Evolutionary conservation across 2,797 vertebrate genomes (phyloP).

Genomic region (Onychomys torridus): DNA sequence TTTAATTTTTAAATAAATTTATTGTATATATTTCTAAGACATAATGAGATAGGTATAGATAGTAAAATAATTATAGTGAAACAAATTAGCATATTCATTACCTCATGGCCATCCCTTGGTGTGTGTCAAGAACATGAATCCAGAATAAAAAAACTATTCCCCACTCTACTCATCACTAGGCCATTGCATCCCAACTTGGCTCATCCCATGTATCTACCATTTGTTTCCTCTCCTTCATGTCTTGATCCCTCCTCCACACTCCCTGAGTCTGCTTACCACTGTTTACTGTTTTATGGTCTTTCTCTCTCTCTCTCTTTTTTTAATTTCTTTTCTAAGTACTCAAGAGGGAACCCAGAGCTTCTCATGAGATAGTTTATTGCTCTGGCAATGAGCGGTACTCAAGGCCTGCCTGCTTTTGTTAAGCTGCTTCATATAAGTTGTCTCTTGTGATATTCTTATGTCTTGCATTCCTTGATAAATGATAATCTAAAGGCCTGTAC

Average conservation of each 20-base stretch:
- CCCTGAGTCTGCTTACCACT: neutral
- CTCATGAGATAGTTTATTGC: neutral
- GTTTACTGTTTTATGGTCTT: neutral
- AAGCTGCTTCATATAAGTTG: neutral
- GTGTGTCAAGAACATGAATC: neutral
- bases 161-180: accelerated
- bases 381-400: neutral
- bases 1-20: neutral
- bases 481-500: neutral
- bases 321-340: neutral
- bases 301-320: neutral
- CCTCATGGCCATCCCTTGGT: neutral
- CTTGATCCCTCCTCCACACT: too few relatives aligned
- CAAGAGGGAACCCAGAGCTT: neutral
- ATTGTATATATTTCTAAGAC: neutral
- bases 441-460: neutral
- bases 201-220: neutral
- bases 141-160: neutral
- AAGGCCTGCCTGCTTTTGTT: neutral
- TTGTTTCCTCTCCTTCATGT: neutral
- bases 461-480: neutral
- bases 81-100: neutral
- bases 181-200: neutral
- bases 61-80: neutral
- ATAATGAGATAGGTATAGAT: neutral